Conservation (phyloP, 2,797 vertebrate genomes). For the Alosa sapidissima region DNA sequence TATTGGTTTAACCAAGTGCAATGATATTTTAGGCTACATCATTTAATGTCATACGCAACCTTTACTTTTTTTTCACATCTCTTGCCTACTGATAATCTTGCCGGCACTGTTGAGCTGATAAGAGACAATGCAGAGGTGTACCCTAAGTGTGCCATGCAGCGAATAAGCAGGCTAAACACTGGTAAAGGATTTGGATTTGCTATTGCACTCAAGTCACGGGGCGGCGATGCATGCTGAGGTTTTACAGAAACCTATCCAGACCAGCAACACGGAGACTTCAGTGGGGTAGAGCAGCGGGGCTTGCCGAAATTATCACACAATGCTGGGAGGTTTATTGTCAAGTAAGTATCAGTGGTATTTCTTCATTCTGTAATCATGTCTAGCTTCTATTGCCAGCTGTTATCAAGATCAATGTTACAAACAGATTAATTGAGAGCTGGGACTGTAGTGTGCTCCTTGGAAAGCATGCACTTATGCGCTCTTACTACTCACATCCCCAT, state of each 20-base stretch:
- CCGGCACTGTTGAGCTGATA: background rate
- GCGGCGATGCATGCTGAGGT: slow-evolving; percentile 17
- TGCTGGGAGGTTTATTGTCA: slow-evolving; percentile 14
- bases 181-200: slow-evolving; percentile 20
- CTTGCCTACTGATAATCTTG: background rate
- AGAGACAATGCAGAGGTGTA: background rate
- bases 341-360: background rate
- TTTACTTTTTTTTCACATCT: background rate
- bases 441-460: background rate
- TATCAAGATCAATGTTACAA: background rate
- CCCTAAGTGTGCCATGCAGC: background rate
- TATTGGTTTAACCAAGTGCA: background rate
- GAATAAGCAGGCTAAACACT: slow-evolving; percentile 9
- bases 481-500: background rate
- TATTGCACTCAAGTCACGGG: slow-evolving; percentile 13
- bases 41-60: background rate
- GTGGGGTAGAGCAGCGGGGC: background rate
- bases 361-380: background rate
- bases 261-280: slow-evolving; percentile 6
- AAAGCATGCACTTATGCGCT: slow-evolving; percentile 14
- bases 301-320: background rate
- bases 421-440: background rate
- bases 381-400: background rate
- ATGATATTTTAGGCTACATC: background rate
- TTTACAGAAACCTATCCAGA: slow-evolving; percentile 9